Evolutionary conservation across 2,113 vertebrate species (phyloP), one percentile per base, ranked within the genome.

Genomic region (Cottus gobio): DNA sequence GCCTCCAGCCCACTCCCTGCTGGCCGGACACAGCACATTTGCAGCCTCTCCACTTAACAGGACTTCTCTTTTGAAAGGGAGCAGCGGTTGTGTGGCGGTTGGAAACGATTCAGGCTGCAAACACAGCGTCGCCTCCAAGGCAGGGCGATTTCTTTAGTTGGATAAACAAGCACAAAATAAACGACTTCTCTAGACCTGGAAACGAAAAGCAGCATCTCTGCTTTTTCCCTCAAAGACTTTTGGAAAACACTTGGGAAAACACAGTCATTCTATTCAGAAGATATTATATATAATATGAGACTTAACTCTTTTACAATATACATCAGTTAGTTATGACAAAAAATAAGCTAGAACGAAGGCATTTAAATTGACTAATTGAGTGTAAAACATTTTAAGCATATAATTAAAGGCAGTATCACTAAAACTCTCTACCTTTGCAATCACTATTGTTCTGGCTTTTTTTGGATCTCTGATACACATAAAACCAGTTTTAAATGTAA

Each of bases 11-110:
- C 22, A 22, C 15, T 83, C 28, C 31, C 42, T 63, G 46, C 61
- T 87, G 85, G 85, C 66, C 6, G 4, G 28, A 75, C 66, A 30
- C 54, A 66, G 54, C 24, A 62, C 46, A 28, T 42, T 9, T 4
- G n/a, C 73, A 62, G 62, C 82, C 60, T 72, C n/a, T 74, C 12
- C 28, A 30, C 60, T 79, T 73, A 79, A 86, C 42, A 76, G 48
- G 42, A 61, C 9, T 31, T 79, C 16, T 69, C 71, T 85, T 18
- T 75, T 80, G 76, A 82, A 75, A 71, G 67, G 13, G 39, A 80
- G 50, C 64, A 57, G 61, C 52, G 37, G 70, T 85, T 79, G 62
- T 71, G 69, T 34, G 34, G 30, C 46, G 75, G 69, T 80, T 87
- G 63, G 30, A 71, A 77, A 67, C 66, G 39, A 62, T 84, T 80